A percentile compares a stretch with the other conserved stretches of the same genome.
phyloP scores from a whole-genome alignment of 2,888 invertebrate genomes.

The Spodoptera picta region DNA sequence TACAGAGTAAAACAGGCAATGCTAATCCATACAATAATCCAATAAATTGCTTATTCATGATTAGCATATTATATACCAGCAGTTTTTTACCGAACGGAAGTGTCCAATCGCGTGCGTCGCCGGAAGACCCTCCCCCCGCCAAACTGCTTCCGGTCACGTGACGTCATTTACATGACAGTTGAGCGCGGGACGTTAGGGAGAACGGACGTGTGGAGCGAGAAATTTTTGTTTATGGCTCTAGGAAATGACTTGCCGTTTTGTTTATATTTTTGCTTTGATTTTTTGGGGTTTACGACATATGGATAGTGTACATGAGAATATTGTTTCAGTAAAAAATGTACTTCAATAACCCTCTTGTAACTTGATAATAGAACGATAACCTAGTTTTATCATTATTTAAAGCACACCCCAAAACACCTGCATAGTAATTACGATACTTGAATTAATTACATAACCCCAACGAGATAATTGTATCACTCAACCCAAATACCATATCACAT shows the following conservation, averaged over 20 bases:
- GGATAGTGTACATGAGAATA: conserved; percentile 17
- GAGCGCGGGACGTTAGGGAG: conserved; percentile 69
- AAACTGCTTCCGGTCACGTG: conserved; percentile 87
- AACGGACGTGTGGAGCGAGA: conserved; percentile 71
- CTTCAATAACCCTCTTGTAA: too few relatives aligned
- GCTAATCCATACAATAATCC: conserved; percentile 78
- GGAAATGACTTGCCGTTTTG: conserved; percentile 72
- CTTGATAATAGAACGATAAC: too few relatives aligned
- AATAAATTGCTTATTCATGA: conserved; percentile 86
- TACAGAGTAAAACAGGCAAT: conserved; percentile 59
- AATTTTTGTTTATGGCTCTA: conserved; percentile 74
- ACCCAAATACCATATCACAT: conserved; percentile 35
- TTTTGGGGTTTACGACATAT: conserved; percentile 46
- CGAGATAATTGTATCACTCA: conserved; percentile 42
- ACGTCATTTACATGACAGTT: conserved; percentile 88
- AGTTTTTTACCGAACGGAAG: conserved; percentile 86
- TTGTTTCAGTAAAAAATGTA: not conserved
- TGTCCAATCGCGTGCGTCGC: conserved; percentile 87
- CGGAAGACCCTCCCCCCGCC: conserved; percentile 83
- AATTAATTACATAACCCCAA: conserved; percentile 12
- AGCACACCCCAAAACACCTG: not conserved
- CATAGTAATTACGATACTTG: conserved; percentile 8
- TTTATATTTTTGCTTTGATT: conserved; percentile 54
- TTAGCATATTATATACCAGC: conserved; percentile 85
- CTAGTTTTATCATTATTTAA: too few relatives aligned